Percentiles rank a stretch among this genome's conserved stretches.
phyloP scores from a whole-genome alignment of 2,888 invertebrate species.

The Pachymerium ferrugineum region DNA sequence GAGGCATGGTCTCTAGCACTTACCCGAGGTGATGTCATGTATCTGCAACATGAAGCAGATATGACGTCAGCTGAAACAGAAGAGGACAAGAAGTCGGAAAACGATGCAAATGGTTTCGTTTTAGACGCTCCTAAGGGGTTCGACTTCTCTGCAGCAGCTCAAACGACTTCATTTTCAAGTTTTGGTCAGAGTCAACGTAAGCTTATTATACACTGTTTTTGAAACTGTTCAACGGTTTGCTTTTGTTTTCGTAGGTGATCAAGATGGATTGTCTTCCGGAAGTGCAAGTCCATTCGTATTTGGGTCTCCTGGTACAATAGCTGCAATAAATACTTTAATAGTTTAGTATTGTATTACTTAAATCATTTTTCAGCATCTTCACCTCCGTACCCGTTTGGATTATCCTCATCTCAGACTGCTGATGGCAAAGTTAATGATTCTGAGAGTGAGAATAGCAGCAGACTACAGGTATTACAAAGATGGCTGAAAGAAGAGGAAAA shows the following conservation, averaged over 20 bases:
- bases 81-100: conserved; percentile 1
- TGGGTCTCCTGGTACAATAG: conserved; percentile 42
- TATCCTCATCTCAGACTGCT: neutral
- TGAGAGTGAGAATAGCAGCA: conserved; percentile 28
- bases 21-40: conserved; percentile 59
- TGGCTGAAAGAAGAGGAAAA: conserved; percentile 39
- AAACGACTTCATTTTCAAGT: conserved; percentile 39
- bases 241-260: conserved; percentile 14
- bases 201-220: neutral
- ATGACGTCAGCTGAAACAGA: conserved; percentile 42
- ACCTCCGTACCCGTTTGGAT: neutral
- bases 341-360: neutral
- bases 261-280: conserved; percentile 41
- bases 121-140: conserved; percentile 51
- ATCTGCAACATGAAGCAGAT: conserved; percentile 57
- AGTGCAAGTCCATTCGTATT: conserved; percentile 50
- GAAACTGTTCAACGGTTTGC: neutral
- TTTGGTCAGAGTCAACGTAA: conserved; percentile 38
- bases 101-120: neutral
- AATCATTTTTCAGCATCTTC: neutral
- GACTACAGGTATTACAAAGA: conserved; percentile 38
- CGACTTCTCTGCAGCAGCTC: conserved; percentile 54
- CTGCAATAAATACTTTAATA: neutral
- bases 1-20: conserved; percentile 68
- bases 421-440: neutral